These are phyloP conservation scores for Anniella stebbinsi DNA, from an alignment of 2,797 vertebrate species.

Conservation along the genomic window DNA sequence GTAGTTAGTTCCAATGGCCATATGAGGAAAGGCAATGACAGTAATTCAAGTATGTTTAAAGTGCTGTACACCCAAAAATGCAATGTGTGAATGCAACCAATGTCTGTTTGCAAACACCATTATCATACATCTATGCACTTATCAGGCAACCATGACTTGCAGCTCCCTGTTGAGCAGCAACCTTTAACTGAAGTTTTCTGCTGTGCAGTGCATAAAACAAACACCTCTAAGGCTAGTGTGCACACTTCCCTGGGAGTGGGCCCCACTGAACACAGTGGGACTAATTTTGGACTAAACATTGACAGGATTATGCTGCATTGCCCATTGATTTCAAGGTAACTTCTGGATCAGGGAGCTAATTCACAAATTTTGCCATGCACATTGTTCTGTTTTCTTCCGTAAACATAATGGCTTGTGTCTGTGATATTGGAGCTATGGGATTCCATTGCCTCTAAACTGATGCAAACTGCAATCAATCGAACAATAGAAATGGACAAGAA, in stretches of 20 bases:
- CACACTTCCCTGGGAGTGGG: neutral
- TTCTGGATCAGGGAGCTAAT: neutral
- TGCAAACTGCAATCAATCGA: neutral
- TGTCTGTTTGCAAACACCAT: neutral
- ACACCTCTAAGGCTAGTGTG: neutral
- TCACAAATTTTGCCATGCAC: neutral
- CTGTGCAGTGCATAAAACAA: neutral
- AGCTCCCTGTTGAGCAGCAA: neutral
- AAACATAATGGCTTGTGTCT: neutral
- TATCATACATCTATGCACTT: neutral
- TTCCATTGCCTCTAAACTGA: neutral
- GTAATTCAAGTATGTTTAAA: neutral
- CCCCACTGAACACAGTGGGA: neutral
- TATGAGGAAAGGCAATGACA: too few relatives aligned
- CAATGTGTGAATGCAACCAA: neutral
- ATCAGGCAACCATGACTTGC: neutral
- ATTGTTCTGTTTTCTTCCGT: neutral
- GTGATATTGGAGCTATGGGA: neutral
- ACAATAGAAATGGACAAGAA: neutral
- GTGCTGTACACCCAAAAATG: neutral
- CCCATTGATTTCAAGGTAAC: neutral
- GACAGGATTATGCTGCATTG: neutral
- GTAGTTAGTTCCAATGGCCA: neutral
- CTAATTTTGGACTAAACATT: neutral
- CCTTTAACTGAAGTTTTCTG: neutral